phyloP scores from a whole-genome alignment of 2,888 invertebrate species.

The Andrena bucephala region DNA sequence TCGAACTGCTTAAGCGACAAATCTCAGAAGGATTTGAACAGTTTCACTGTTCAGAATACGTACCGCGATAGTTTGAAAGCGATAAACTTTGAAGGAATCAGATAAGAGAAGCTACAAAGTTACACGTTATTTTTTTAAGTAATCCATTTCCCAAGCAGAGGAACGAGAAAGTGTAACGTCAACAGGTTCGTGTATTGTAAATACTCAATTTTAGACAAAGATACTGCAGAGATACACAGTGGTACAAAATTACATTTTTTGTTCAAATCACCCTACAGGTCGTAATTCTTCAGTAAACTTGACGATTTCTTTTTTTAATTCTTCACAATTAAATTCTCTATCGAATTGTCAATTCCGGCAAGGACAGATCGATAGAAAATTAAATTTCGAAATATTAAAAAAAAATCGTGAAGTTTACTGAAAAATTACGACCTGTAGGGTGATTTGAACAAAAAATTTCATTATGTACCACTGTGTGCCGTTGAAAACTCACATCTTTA shows the following conservation, averaged over 20 bases:
- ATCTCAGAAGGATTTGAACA: not conserved
- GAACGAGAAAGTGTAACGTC: conserved; percentile 34
- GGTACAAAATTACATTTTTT: too few relatives aligned
- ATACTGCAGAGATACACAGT: not conserved
- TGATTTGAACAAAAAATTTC: too few relatives aligned
- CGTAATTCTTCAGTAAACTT: too few relatives aligned
- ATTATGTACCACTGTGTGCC: too few relatives aligned
- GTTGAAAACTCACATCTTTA: not conserved
- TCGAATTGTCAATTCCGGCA: too few relatives aligned
- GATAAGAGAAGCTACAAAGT: conserved; percentile 22
- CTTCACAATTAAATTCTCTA: too few relatives aligned
- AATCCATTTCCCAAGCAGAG: conserved; percentile 44
- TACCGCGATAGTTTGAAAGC: conserved; percentile 24
- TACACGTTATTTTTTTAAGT: conserved; percentile 35
- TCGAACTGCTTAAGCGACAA: not conserved
- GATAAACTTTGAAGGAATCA: conserved; percentile 20
- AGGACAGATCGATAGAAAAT: too few relatives aligned
- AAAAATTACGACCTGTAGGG: too few relatives aligned
- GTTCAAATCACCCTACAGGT: too few relatives aligned
- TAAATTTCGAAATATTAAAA: too few relatives aligned
- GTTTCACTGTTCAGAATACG: not conserved
- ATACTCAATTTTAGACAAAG: not conserved
- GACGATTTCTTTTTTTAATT: too few relatives aligned
- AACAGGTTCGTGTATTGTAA: conserved; percentile 38
- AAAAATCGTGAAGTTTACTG: too few relatives aligned